Evolutionary conservation across 2,888 invertebrate species (phyloP), one percentile per base, ranked within the genome.

Genomic region (Dione juno): DNA sequence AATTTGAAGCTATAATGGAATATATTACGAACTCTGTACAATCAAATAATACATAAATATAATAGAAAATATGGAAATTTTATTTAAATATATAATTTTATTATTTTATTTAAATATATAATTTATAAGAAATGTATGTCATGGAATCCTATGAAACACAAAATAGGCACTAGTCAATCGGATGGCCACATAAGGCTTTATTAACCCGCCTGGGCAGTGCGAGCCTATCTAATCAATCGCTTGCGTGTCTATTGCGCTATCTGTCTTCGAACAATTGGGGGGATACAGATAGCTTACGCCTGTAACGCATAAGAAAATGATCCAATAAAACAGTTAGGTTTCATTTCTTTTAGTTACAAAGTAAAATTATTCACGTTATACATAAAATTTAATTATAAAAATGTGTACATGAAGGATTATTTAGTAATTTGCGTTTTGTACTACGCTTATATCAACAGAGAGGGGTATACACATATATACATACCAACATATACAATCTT

Each of bases 181-280:
- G 88, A 84, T 83, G 82, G 83, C 82, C 86, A 82, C 82, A 80
- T 81, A 81, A 87, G 87, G 88, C 88, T 91, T 88, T 92, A 92
- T 93, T 92, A 92, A 90, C 90, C 89, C 90, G 90, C 88, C 90
- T 89, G 88, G 86, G 84, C 82, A 86, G 84, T 89, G 87, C 88
- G 89, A 91, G 89, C 83, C 80, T 79, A 83, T 82, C 90, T 92
- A 92, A 93, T 93, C 93, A 93, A 92, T 93, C 93, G 90, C 84
- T 92, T 86, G 93, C 89, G 92, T 92, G 93, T 88, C 88, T 86
- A 89, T 89, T 90, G 79, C 87, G 84, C 92, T 92, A 92, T 93
- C 92, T 91, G 90, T 93, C 92, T 92, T 88, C 89, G 85, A 85
- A 85, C 85, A 88, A 92, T 92, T 89, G 89, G 85, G 82, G 87